phyloP scores from a whole-genome alignment of 1,140 invertebrate species.

The Saccostrea echinata region DNA sequence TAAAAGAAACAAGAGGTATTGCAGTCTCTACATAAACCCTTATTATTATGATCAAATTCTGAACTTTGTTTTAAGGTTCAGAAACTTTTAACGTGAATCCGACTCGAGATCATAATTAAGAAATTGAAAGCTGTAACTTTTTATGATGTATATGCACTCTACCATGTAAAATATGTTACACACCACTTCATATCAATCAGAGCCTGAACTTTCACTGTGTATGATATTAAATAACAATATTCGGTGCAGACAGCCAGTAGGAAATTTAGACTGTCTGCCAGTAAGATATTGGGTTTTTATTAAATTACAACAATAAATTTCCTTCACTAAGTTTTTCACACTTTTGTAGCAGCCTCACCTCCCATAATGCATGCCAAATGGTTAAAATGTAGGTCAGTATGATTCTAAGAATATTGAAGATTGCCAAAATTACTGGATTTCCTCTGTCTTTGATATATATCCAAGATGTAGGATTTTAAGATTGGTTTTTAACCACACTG shows the following conservation, averaged over 20 bases:
- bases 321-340: conserved; percentile 3
- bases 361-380: conserved; percentile 13
- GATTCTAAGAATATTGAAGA: conserved; percentile 3
- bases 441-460: not conserved
- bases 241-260: not conserved
- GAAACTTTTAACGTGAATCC: not conserved
- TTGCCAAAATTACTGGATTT: not conserved
- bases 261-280: conserved; percentile 19
- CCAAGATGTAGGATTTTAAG: not conserved
- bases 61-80: not conserved
- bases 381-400: not conserved
- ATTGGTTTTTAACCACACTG: not conserved
- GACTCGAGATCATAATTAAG: not conserved
- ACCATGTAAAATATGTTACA: not conserved
- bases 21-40: no score
- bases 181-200: not conserved
- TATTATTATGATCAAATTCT: not conserved
- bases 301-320: conserved; percentile 34
- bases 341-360: not conserved
- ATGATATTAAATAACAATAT: not conserved
- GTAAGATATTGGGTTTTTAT: conserved; percentile 7
- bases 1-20: not conserved
- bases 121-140: not conserved
- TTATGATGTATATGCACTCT: not conserved
- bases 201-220: not conserved